Evolutionary conservation across 1,140 invertebrate species (phyloP).

Genomic region (Hylyphantes graminicola): DNA sequence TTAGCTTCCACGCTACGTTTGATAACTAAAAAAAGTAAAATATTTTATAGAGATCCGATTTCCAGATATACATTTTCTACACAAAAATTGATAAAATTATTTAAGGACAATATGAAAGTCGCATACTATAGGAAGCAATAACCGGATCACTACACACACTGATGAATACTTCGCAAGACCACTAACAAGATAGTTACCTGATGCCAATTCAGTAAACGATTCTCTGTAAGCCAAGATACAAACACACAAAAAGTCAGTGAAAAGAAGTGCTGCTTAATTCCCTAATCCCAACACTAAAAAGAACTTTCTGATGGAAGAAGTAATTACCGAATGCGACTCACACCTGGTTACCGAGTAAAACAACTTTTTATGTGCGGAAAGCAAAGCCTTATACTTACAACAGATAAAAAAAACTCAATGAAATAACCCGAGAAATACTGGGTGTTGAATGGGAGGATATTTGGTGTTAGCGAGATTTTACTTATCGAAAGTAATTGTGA

Average conservation of each 20-base stretch:
- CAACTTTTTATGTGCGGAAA: background rate
- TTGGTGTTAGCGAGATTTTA: too few species aligned
- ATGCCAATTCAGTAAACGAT: background rate
- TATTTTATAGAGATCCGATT: background rate
- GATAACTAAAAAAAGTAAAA: background rate
- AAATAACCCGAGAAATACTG: too few species aligned
- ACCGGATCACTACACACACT: background rate
- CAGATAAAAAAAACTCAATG: too few species aligned
- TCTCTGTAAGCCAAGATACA: background rate
- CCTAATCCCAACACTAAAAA: background rate
- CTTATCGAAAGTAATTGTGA: too few species aligned
- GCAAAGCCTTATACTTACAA: too few species aligned
- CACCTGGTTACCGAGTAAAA: constrained; percentile 20
- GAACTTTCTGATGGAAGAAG: constrained; percentile 41
- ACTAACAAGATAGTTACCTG: background rate
- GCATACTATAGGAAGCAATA: background rate
- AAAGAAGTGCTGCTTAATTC: background rate
- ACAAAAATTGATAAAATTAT: background rate
- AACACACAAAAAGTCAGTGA: background rate
- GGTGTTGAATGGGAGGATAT: too few species aligned
- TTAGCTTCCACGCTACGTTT: background rate
- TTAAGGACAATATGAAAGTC: background rate
- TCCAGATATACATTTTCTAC: background rate
- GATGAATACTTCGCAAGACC: background rate
- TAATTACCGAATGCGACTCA: constrained; percentile 53